Evolutionary conservation across 2,888 invertebrate genomes (phyloP).

Genomic region (Blastobasis lacticolella): DNA sequence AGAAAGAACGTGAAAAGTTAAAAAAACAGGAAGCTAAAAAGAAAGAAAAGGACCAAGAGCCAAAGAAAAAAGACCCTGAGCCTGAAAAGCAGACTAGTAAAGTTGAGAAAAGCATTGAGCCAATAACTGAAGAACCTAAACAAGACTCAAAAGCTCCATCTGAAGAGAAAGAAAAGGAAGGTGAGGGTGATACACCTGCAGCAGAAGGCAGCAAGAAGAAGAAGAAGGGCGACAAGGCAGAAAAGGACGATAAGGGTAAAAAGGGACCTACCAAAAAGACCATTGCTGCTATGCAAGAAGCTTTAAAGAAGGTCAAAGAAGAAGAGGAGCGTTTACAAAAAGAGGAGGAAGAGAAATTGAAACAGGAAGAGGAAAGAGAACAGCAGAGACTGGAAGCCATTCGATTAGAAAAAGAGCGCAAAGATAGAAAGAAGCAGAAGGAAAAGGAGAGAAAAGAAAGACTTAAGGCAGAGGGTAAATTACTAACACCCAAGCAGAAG

Average conservation of each 20-base stretch:
- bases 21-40: conserved; percentile 82
- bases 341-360: conserved; percentile 88
- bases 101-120: conserved; percentile 32
- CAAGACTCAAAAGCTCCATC: conserved; percentile 54
- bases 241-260: conserved; percentile 74
- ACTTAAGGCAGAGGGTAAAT: conserved; percentile 96
- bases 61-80: conserved; percentile 42
- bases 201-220: conserved; percentile 65
- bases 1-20: conserved; percentile 86
- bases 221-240: conserved; percentile 59
- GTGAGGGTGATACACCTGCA: conserved; percentile 41
- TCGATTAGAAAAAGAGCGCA: conserved; percentile 88
- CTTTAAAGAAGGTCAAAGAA: conserved; percentile 89
- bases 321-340: conserved; percentile 85
- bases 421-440: conserved; percentile 91
- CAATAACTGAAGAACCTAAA: conserved; percentile 33
- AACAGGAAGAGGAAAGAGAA: conserved; percentile 83
- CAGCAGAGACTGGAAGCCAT: conserved; percentile 81
- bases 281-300: conserved; percentile 94
- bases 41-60: conserved; percentile 54
- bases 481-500: conserved; percentile 94
- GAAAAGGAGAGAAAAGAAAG: conserved; percentile 94
- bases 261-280: conserved; percentile 88
- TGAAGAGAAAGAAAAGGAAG: conserved; percentile 46
- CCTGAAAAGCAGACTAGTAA: conserved; percentile 21